Percentiles rank a stretch among this genome's conserved stretches.
phyloP scores from a whole-genome alignment of 2,888 invertebrate genomes.

The Eristalis pertinax region DNA sequence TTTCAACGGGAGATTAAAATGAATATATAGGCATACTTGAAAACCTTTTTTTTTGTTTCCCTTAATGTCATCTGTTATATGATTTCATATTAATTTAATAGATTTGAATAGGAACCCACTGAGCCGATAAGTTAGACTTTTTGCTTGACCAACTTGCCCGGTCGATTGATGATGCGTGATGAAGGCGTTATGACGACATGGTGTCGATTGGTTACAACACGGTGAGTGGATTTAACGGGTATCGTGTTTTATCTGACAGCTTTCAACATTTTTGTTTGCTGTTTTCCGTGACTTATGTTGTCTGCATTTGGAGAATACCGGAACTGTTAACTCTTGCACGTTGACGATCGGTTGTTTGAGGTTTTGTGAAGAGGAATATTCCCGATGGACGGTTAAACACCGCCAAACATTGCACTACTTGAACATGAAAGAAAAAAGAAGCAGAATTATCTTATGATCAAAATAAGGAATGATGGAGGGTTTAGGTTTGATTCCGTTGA shows the following conservation, averaged over 20 bases:
- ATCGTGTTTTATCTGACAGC: neutral
- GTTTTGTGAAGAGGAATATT: too few species aligned
- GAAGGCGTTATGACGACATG: neutral
- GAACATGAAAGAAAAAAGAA: too few species aligned
- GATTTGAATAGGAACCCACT: neutral
- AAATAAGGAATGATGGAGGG: too few species aligned
- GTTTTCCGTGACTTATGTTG: neutral
- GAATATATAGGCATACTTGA: neutral
- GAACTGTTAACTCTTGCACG: too few species aligned
- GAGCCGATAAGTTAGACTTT: neutral
- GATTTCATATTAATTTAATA: neutral
- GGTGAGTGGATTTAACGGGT: neutral
- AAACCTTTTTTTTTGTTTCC: neutral
- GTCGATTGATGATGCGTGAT: neutral
- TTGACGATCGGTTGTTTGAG: too few species aligned
- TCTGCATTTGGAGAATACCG: too few species aligned
- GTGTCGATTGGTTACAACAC: neutral
- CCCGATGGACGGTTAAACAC: too few species aligned
- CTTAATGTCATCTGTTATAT: neutral
- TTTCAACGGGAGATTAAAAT: constrained; percentile 35
- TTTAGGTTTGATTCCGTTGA: too few species aligned
- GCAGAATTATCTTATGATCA: too few species aligned
- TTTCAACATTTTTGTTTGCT: neutral
- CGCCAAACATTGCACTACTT: too few species aligned
- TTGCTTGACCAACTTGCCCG: neutral